A percentile compares a stretch with the other conserved stretches of the same genome.
phyloP scores from a whole-genome alignment of 2,888 invertebrate species.

The Encarsia formosa region DNA sequence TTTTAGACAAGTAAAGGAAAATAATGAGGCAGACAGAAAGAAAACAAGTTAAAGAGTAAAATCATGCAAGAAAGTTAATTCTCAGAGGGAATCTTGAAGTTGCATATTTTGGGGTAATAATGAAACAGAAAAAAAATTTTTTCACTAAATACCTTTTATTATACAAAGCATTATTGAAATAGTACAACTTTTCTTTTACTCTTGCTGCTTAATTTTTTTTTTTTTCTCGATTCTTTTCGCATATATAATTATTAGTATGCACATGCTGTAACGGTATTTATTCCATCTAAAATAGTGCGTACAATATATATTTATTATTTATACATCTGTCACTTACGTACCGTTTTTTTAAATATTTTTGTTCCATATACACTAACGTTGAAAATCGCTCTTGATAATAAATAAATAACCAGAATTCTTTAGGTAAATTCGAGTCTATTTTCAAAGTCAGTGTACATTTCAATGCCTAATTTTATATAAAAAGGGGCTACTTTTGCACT shows the following conservation, averaged over 20 bases:
- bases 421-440: too few relatives aligned
- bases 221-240: conserved; percentile 8
- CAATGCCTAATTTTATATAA: too few relatives aligned
- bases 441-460: too few relatives aligned
- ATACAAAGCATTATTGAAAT: conserved; percentile 52
- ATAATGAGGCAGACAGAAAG: neutral
- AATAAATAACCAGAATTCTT: too few relatives aligned
- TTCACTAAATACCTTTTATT: conserved; percentile 45
- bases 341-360: neutral
- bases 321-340: conserved; percentile 6
- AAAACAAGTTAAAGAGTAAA: neutral
- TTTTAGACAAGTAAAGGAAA: too few relatives aligned
- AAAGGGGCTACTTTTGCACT: too few relatives aligned
- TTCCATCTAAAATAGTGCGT: conserved; percentile 24
- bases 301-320: conserved; percentile 14
- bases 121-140: neutral
- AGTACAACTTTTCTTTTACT: conserved; percentile 38
- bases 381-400: too few relatives aligned
- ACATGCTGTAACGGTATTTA: conserved; percentile 14
- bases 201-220: conserved; percentile 22
- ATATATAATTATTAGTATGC: conserved; percentile 17
- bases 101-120: neutral
- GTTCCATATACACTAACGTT: too few relatives aligned
- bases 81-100: neutral
- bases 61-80: neutral